phyloP scores from a whole-genome alignment of 2,113 vertebrate species.

The Pygoscelis adeliae region DNA sequence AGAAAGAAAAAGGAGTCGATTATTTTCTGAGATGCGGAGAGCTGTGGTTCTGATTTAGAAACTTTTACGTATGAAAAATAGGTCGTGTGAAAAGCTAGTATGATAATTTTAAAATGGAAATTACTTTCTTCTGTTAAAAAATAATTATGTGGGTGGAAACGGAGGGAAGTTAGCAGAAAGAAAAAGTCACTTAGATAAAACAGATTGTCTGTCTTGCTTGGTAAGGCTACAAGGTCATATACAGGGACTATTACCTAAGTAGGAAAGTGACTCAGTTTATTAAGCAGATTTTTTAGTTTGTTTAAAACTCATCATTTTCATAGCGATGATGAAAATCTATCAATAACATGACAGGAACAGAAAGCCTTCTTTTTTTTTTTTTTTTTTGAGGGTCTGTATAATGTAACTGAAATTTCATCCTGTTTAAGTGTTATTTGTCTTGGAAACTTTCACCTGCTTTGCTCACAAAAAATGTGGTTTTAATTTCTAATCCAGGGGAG shows the following conservation, averaged over 20 bases:
- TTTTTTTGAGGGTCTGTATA: background rate
- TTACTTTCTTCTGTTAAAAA: slow-evolving; percentile 52
- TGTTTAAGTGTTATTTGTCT: background rate
- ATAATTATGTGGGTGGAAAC: slow-evolving; percentile 40
- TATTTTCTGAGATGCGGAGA: slow-evolving; percentile 30
- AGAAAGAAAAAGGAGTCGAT: background rate
- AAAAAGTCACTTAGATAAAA: background rate
- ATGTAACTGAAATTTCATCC: background rate
- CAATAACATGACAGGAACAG: background rate
- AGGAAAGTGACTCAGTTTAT: background rate
- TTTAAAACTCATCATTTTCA: background rate
- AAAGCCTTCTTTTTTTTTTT: background rate
- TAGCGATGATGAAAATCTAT: background rate
- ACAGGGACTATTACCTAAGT: background rate
- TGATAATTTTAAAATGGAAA: slow-evolving; percentile 66
- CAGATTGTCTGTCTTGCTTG: background rate
- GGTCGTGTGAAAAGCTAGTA: slow-evolving; percentile 21
- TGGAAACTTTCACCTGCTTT: background rate
- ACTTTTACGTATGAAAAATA: slow-evolving; percentile 35
- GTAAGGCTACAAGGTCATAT: background rate
- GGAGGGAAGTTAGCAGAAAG: slow-evolving; percentile 15
- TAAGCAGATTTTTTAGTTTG: background rate
- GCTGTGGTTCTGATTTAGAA: slow-evolving; percentile 10
- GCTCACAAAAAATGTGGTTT: background rate
- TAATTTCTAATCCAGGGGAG: background rate